Evolutionary conservation across 2,113 vertebrate species (phyloP).

Genomic region (Hippoglossus stenolepis): DNA sequence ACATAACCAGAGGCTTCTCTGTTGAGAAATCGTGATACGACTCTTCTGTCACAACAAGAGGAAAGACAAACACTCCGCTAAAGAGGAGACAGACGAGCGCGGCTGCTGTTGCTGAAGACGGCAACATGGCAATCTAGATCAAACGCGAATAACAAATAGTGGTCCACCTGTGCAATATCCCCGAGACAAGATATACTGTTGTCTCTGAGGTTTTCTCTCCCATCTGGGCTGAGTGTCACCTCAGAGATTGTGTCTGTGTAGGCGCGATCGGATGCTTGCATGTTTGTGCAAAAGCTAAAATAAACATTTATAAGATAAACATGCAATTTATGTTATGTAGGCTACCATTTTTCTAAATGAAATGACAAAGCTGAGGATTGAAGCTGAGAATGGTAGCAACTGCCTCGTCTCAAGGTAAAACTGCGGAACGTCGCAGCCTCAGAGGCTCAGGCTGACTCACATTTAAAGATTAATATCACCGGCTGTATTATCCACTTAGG

Average conservation of each 20-base stretch:
- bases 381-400: not conserved
- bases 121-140: conserved; percentile 36
- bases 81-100: conserved; percentile 20
- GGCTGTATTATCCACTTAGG: conserved; percentile 22
- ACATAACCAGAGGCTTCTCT: conserved; percentile 10
- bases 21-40: conserved; percentile 10
- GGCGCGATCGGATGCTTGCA: not conserved
- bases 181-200: conserved; percentile 29
- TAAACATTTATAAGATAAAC: too few species aligned
- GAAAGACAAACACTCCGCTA: conserved; percentile 39
- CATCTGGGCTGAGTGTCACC: conserved; percentile 11
- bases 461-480: conserved; percentile 26
- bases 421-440: not conserved
- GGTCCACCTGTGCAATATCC: conserved; percentile 16
- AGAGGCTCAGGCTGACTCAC: not conserved
- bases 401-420: not conserved
- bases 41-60: conserved; percentile 31
- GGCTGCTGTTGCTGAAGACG: not conserved
- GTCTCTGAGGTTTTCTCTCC: conserved; percentile 8
- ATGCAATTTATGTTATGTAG: not conserved
- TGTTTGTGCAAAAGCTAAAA: conserved; percentile 1
- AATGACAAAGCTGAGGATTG: conserved; percentile 1
- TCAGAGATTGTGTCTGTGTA: not conserved
- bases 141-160: conserved; percentile 67
- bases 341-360: not conserved